Base-by-base conservation (phyloP, 2,888 invertebrate genomes). In the Eledone cirrhosa region DNA sequence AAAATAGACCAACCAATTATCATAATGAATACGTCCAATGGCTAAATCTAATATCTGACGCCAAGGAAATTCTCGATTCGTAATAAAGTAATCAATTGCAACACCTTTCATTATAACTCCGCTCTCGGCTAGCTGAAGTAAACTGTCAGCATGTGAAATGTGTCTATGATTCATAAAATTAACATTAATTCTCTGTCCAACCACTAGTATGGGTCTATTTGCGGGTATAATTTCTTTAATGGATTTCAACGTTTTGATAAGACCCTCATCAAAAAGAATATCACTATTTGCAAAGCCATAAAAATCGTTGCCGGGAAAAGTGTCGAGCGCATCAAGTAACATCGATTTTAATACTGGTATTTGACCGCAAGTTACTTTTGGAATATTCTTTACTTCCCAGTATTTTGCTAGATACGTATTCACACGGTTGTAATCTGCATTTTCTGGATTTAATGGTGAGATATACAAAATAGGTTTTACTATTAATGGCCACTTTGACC, bases 1-100 rank as follows among this genome's bases (percentile, higher is more conserved):
- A 33, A 33, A 72, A n/a, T 72, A 72, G 29, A 72, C 22, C 72
- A 72, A 41, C 72, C 72, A 72, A 24, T 72, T 72, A 24, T 72
- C 72, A 24, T 72, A 72, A 29, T 11, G 29, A 33, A 72, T 72
- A 8, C 72, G 33, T n/a, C 72, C 72, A 22, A 72, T 22, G n/a
- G 31, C 72, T n/a, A 72, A n/a, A n/a, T 72, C 33, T 7, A 41
- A 41, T 13, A 72, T 1, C 22, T 72, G 8, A 13, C 31, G 13
- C 72, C 72, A 72, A 22, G 72, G 72, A 33, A 72, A 72, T 3
- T 27, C 31, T 41, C 8, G 31, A 41, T 72, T 72, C 8, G 72
- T 72, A 14, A 72, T 72, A 33, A 72, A 72, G 11, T 72, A 72
- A 33, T 72, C 72, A 0, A 72, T 33, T 13, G 72, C 72, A 1